These are phyloP conservation scores for Crematogaster levior DNA, from an alignment of 2,888 invertebrate species.

Conservation along the genomic window DNA sequence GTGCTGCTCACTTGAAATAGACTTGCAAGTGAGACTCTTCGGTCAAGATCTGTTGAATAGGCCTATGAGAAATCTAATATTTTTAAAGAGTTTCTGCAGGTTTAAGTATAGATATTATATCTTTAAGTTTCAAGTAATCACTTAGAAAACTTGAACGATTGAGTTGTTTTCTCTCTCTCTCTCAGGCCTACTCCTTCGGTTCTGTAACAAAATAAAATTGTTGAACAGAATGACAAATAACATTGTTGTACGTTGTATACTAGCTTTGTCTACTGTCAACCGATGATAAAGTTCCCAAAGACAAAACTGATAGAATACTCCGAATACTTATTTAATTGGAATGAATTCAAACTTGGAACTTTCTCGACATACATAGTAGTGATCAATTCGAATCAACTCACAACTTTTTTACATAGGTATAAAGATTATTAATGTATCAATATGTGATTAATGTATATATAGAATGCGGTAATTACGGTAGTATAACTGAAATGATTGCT, in stretches of 20 bases:
- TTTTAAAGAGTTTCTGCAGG: not conserved
- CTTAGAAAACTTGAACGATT: not conserved
- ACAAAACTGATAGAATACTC: not conserved
- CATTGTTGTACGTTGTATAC: no score
- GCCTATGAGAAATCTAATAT: not conserved
- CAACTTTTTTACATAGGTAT: not conserved
- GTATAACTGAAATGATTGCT: not conserved
- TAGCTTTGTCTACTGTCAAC: not conserved
- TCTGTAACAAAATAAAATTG: not conserved
- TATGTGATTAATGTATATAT: conserved; percentile 1
- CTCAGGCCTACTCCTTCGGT: not conserved
- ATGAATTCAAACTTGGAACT: not conserved
- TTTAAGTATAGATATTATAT: no score
- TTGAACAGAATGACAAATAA: no score
- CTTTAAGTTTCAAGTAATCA: no score
- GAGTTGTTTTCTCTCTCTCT: not conserved
- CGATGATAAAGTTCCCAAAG: not conserved
- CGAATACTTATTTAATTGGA: not conserved
- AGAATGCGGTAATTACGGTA: not conserved
- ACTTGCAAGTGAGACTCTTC: no score
- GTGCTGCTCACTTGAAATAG: no score
- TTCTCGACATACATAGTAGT: not conserved
- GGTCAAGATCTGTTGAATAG: not conserved
- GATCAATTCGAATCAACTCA: not conserved
- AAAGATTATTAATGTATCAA: not conserved